phyloP scores from a whole-genome alignment of 2,888 invertebrate genomes.

The Hirtodrosophila cameraria region DNA sequence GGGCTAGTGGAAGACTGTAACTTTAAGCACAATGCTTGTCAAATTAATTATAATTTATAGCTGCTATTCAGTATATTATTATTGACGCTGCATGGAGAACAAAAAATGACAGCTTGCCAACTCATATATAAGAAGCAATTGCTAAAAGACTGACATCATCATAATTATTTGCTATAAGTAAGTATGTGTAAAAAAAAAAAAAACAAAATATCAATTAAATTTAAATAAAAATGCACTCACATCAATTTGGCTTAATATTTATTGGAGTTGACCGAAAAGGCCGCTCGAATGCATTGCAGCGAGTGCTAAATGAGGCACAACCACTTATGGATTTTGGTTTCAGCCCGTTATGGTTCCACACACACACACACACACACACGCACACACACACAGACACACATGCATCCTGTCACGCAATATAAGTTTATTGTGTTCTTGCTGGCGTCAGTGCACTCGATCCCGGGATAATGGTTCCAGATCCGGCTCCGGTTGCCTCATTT shows the following conservation, averaged over 20 bases:
- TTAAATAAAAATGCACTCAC: conserved; percentile 72
- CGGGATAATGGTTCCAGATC: conserved; percentile 9
- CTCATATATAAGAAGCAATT: conserved; percentile 33
- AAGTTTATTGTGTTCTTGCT: conserved; percentile 60
- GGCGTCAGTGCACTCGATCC: conserved; percentile 44
- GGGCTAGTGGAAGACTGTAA: too few species aligned
- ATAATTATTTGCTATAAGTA: conserved; percentile 31
- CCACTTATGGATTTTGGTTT: conserved; percentile 43
- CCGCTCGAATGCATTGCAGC: conserved; percentile 32
- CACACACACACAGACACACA: conserved; percentile 6
- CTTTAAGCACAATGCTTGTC: too few species aligned
- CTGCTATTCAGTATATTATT: conserved; percentile 4
- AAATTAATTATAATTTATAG: conserved; percentile 32
- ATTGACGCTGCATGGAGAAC: conserved; percentile 38
- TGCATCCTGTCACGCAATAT: conserved; percentile 61
- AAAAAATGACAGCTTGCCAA: conserved; percentile 23
- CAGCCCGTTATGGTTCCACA: conserved; percentile 7
- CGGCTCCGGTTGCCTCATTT: conserved; percentile 22
- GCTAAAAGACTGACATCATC: conserved; percentile 18
- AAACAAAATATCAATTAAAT: conserved; percentile 65
- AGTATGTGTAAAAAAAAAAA: not conserved
- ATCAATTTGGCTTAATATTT: conserved; percentile 41
- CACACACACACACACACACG: conserved; percentile 12
- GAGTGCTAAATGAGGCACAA: conserved; percentile 60
- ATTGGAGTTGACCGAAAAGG: conserved; percentile 6